These are phyloP conservation scores for Ischnus inquisitorius DNA, from an alignment of 2,888 invertebrate species.

Conservation along the genomic window DNA sequence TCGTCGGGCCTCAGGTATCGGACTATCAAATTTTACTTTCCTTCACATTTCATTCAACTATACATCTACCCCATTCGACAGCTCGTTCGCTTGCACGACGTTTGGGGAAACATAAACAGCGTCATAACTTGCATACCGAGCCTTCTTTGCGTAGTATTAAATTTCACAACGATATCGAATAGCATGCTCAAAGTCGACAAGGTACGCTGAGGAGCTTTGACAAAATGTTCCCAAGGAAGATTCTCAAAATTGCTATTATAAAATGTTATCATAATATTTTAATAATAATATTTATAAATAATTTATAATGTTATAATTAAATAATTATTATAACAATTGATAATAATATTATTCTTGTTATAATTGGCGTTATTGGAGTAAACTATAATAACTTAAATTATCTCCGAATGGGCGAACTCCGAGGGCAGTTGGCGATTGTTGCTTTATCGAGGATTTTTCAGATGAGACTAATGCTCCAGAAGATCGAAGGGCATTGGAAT, in stretches of 20 bases:
- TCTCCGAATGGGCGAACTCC: too few relatives aligned
- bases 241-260: too few relatives aligned
- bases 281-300: neutral
- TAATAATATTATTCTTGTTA: too few relatives aligned
- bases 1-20: neutral
- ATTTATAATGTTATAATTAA: too few relatives aligned
- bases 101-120: neutral
- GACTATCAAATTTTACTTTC: neutral
- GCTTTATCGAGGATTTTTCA: neutral
- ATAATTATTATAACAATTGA: too few relatives aligned
- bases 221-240: too few relatives aligned
- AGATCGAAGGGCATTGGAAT: slow-evolving; percentile 6
- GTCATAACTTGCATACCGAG: neutral
- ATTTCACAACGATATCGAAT: neutral
- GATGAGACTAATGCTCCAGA: neutral
- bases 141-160: neutral
- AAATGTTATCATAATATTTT: too few relatives aligned
- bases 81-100: neutral
- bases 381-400: too few relatives aligned
- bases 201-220: neutral
- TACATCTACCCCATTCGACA: neutral
- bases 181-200: neutral
- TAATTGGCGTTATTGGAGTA: too few relatives aligned
- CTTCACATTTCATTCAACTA: neutral
- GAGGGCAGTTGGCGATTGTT: too few relatives aligned